These are phyloP conservation scores for Phrynocephalus vlangalii DNA, from an alignment of 2,797 vertebrate genomes.

Conservation along the genomic window DNA sequence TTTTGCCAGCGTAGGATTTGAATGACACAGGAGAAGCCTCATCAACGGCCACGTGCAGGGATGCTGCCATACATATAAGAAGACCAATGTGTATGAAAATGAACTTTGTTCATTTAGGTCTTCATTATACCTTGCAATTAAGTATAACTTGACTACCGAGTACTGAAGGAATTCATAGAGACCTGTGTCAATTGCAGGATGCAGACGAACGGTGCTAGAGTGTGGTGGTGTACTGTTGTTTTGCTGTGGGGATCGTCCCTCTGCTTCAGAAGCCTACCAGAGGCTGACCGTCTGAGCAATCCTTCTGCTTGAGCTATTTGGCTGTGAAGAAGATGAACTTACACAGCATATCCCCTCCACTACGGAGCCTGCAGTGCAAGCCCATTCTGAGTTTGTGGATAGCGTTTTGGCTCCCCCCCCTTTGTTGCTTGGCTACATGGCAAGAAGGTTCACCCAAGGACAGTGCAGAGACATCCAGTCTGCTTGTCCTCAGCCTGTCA, in stretches of 20 bases:
- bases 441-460: conserved; percentile 12
- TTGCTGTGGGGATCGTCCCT: background rate
- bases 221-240: background rate
- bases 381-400: conserved; percentile 21
- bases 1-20: background rate
- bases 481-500: conserved; percentile 11
- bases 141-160: too few species aligned
- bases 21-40: background rate
- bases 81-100: background rate
- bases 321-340: background rate
- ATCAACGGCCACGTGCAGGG: background rate
- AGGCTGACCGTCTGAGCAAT: background rate
- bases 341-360: background rate
- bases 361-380: background rate
- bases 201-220: background rate
- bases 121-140: background rate
- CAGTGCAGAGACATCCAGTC: conserved; percentile 3
- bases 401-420: background rate
- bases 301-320: background rate
- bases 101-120: background rate
- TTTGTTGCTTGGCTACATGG: background rate
- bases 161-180: too few species aligned
- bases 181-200: background rate
- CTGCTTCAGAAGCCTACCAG: conserved; percentile 9
- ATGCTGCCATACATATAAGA: background rate